These are phyloP conservation scores for Drosophila tsacasi DNA, from an alignment of 1,140 invertebrate species.

Conservation along the genomic window DNA sequence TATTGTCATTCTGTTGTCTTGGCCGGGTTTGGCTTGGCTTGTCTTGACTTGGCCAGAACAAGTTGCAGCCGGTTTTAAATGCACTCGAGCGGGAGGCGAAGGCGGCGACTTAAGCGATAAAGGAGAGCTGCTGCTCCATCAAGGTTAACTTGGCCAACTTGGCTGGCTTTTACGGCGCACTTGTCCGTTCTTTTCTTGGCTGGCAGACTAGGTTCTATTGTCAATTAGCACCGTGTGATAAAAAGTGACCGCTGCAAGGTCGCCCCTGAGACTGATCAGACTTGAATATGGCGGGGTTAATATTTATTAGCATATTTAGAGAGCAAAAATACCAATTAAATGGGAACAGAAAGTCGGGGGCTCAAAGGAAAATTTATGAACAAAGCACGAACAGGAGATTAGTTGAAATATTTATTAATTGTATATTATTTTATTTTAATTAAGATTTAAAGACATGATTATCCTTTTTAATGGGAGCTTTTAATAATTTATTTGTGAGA, in stretches of 20 bases:
- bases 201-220: slow-evolving; percentile 31
- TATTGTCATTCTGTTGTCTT: slow-evolving; percentile 56
- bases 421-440: neutral
- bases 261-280: slow-evolving; percentile 10
- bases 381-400: neutral
- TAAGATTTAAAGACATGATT: neutral
- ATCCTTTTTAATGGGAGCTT: neutral
- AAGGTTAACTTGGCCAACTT: slow-evolving; percentile 69
- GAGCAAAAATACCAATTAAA: slow-evolving; percentile 30
- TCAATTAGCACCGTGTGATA: slow-evolving; percentile 42
- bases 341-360: neutral
- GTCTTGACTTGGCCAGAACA: slow-evolving; percentile 50
- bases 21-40: slow-evolving; percentile 18
- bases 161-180: slow-evolving; percentile 62
- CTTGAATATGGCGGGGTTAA: slow-evolving; percentile 8
- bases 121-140: slow-evolving; percentile 56
- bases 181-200: slow-evolving; percentile 49
- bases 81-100: slow-evolving; percentile 52
- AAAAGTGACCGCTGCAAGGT: slow-evolving; percentile 37
- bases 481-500: neutral
- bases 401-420: neutral
- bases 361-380: neutral
- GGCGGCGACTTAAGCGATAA: slow-evolving; percentile 7
- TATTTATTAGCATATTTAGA: slow-evolving; percentile 50
- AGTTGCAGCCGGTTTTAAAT: slow-evolving; percentile 61